Percentiles rank a stretch among this genome's conserved stretches.
Evolutionary conservation across 2,797 vertebrate species (phyloP).

Genomic region (Acanthis flammea): DNA sequence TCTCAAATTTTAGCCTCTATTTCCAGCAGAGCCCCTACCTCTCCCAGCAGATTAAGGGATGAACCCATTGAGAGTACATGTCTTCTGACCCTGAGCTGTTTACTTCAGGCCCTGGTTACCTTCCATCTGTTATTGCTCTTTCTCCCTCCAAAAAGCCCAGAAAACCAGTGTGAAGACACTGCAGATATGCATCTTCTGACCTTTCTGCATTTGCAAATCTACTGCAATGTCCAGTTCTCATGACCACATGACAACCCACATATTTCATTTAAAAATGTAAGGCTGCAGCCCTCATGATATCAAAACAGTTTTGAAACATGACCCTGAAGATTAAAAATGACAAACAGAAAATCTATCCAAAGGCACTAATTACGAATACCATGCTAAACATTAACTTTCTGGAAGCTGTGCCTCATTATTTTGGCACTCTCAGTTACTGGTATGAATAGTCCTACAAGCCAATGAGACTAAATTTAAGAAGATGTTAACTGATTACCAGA

Average conservation of each 20-base stretch:
- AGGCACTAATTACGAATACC: not conserved
- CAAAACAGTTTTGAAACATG: not conserved
- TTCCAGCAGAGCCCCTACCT: not conserved
- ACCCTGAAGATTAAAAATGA: not conserved
- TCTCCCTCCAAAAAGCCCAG: not conserved
- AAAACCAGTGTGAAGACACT: not conserved
- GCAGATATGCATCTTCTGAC: not conserved
- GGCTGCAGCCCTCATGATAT: not conserved
- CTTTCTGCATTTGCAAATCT: not conserved
- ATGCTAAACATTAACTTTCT: not conserved
- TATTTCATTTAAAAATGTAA: not conserved
- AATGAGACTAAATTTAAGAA: not conserved
- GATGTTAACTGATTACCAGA: not conserved
- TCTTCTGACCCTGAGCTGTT: not conserved
- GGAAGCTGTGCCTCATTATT: not conserved
- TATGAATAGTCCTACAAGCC: not conserved
- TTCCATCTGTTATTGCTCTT: not conserved
- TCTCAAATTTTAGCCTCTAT: not conserved
- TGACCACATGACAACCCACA: not conserved
- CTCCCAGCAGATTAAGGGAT: not conserved
- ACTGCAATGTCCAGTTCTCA: not conserved
- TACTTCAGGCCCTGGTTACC: not conserved
- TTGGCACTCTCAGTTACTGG: not conserved
- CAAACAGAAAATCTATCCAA: not conserved
- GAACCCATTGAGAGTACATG: not conserved